Conservation (phyloP, 2,113 vertebrate genomes). For the Eupsittula cactorum region DNA sequence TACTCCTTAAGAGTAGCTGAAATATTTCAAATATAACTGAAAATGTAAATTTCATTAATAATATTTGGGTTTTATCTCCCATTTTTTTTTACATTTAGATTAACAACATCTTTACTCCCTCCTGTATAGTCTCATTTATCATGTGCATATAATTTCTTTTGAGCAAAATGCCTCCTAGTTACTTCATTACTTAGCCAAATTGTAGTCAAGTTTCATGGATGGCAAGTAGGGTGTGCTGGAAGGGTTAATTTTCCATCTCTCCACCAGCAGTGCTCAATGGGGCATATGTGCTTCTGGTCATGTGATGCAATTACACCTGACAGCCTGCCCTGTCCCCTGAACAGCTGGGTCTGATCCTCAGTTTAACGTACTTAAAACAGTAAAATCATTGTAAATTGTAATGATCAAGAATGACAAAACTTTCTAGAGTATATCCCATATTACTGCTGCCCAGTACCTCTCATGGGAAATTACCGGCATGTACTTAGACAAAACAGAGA, state of each 20-base stretch:
- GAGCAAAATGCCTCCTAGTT: background rate
- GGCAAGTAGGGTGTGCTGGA: background rate
- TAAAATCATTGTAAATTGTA: slow-evolving; percentile 37
- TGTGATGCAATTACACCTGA: slow-evolving; percentile 62
- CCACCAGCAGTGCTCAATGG: background rate
- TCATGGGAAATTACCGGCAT: background rate
- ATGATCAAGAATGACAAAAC: slow-evolving; percentile 38
- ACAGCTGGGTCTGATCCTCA: slow-evolving; percentile 54
- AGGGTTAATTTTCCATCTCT: slow-evolving; percentile 38
- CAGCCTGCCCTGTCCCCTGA: slow-evolving; percentile 40
- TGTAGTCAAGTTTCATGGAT: background rate
- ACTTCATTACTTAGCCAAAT: background rate
- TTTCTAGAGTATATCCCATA: background rate
- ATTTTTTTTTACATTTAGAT: background rate
- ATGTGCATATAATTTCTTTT: background rate
- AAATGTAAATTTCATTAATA: background rate
- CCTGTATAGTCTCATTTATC: background rate
- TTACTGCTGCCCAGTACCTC: background rate
- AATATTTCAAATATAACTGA: background rate
- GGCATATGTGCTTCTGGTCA: slow-evolving; percentile 47
- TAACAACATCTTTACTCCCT: background rate
- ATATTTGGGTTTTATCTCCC: background rate
- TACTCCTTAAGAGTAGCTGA: background rate
- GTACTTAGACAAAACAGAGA: background rate
- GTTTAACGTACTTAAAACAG: slow-evolving; percentile 26